These are phyloP conservation scores for Agrypnus murinus DNA, from an alignment of 2,888 invertebrate species.

Conservation along the genomic window DNA sequence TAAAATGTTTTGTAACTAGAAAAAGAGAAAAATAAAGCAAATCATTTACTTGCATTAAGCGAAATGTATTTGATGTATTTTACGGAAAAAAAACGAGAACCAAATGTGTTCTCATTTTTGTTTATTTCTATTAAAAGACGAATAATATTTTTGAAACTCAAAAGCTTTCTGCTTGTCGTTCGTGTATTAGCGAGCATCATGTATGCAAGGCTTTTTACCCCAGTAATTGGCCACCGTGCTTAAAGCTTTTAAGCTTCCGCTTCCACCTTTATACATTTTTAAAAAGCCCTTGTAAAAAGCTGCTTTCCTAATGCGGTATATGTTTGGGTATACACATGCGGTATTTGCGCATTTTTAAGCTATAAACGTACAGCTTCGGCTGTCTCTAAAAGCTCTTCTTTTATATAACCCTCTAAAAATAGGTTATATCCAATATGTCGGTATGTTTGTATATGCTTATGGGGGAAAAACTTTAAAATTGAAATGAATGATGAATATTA, in stretches of 20 bases:
- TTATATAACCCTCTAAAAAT: slow-evolving; percentile 31
- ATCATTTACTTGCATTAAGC: neutral
- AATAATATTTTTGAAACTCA: slow-evolving; percentile 46
- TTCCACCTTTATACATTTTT: slow-evolving; percentile 71
- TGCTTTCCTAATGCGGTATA: slow-evolving; percentile 55
- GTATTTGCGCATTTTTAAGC: slow-evolving; percentile 54
- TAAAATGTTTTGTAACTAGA: no score
- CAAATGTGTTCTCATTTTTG: slow-evolving; percentile 11
- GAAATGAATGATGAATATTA: slow-evolving; percentile 10
- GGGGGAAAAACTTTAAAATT: slow-evolving; percentile 7
- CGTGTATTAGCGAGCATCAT: slow-evolving; percentile 65
- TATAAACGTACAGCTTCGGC: slow-evolving; percentile 40
- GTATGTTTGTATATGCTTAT: slow-evolving; percentile 22
- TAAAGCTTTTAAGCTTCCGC: slow-evolving; percentile 71
- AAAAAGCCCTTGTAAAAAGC: slow-evolving; percentile 66
- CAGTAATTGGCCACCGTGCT: slow-evolving; percentile 72
- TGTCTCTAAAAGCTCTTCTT: slow-evolving; percentile 46
- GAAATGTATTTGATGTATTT: neutral
- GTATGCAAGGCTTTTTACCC: slow-evolving; percentile 71
- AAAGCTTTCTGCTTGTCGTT: slow-evolving; percentile 41
- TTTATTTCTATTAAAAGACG: slow-evolving; percentile 43
- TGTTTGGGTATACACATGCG: slow-evolving; percentile 55
- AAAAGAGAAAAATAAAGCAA: no score
- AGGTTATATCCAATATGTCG: slow-evolving; percentile 36
- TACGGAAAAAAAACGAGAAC: no score